Evolutionary conservation across 2,113 vertebrate species (phyloP), one percentile per base, ranked within the genome.

Genomic region (Chloropsis hardwickii): DNA sequence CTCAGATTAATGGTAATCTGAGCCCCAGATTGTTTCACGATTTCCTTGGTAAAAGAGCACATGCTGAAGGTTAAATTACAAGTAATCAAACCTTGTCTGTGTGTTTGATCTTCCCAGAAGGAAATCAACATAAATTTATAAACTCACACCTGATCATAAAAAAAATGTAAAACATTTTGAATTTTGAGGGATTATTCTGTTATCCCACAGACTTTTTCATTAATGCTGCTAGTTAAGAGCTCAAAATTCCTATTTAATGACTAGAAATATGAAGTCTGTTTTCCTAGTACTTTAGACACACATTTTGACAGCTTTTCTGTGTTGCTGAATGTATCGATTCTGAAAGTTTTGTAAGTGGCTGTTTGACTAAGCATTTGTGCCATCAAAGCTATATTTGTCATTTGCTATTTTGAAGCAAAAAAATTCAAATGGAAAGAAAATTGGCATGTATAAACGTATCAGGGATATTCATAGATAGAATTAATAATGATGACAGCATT

Each of bases 401-500:
- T 70, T 71, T 78, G 22, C 24, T 71, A 35, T 92, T 94, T 91
- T 67, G 57, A 88, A 88, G 79, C 33, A 70, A 70, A 74, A 86
- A 47, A 74, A 27, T 2, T 76, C 5, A 74, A 73, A 62, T 31
- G 35, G 22, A 71, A 79, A 89, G 48, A 14, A 84, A 92, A 85
- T 61, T 85, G 53, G 57, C 33, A 20, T 50, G 25, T 62, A 45
- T 61, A 71, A 81, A 86, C 69, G 27, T 50, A 76, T 60, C 47
- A 69, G 65, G 45, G 85, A 57, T 81, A 91, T 79, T 58, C 62
- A 71, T 39, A 70, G 56, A 54, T 3, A 4, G 57, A 84, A 85
- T 89, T 94, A 91, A 74, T 78, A 73, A 93, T 18, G 31, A 92
- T 81, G 86, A 79, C 28, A 78, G n/a, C 40, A 35, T 76, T 21